phyloP scores from a whole-genome alignment of 2,797 vertebrate genomes.

The Cheirogaleus major region DNA sequence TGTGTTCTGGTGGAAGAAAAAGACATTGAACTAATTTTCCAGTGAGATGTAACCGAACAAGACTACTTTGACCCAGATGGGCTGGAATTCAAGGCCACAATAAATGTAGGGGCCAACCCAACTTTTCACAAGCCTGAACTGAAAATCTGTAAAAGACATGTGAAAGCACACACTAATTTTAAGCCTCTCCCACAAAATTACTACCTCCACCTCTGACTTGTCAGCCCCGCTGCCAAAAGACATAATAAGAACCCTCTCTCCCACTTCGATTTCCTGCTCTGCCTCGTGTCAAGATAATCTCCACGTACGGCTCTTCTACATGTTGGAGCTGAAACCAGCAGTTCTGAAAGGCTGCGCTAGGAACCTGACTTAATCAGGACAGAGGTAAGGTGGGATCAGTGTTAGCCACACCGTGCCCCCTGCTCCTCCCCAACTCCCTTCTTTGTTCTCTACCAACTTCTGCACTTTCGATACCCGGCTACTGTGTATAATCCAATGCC shows the following conservation, averaged over 20 bases:
- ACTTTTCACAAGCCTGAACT: conserved; percentile 52
- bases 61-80: conserved; percentile 7
- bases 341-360: neutral
- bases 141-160: conserved; percentile 48
- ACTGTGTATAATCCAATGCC: neutral
- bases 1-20: conserved; percentile 59
- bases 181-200: conserved; percentile 60
- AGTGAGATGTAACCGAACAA: conserved; percentile 35
- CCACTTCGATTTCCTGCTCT: neutral
- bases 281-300: neutral
- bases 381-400: neutral
- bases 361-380: neutral
- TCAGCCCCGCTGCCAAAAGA: conserved; percentile 43
- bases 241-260: neutral
- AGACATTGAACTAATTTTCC: conserved; percentile 29
- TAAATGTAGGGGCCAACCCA: neutral
- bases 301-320: neutral
- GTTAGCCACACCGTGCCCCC: too few relatives aligned
- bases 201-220: conserved; percentile 46
- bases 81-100: conserved; percentile 45
- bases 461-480: neutral
- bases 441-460: neutral
- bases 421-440: too few relatives aligned
- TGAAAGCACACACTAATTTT: conserved; percentile 57
- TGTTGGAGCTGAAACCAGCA: neutral